Evolutionary conservation across 2,797 vertebrate species (phyloP).

Genomic region (Onychomys arenicola): DNA sequence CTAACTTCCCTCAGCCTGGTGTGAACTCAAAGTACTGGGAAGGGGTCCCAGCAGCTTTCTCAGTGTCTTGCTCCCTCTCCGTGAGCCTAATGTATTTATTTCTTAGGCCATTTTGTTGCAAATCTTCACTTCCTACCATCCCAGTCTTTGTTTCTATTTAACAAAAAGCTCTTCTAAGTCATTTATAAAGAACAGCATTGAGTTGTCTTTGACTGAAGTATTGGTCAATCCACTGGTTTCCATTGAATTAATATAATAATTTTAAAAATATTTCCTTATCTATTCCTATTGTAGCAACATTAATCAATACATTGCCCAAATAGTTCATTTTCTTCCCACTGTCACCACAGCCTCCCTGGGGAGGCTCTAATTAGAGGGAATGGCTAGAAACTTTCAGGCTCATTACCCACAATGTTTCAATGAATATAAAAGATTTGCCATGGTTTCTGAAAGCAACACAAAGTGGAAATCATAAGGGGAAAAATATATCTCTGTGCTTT

Average conservation of each 20-base stretch:
- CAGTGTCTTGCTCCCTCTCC: too few species aligned
- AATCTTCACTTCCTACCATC: background rate
- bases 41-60: background rate
- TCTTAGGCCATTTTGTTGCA: background rate
- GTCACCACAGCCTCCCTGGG: slow-evolving; percentile 49
- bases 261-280: slow-evolving; percentile 50
- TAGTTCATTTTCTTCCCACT: background rate
- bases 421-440: slow-evolving; percentile 63
- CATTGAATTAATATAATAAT: slow-evolving; percentile 49
- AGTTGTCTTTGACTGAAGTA: background rate
- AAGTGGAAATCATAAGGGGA: slow-evolving; percentile 29
- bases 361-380: slow-evolving; percentile 73
- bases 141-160: background rate
- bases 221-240: slow-evolving; percentile 15
- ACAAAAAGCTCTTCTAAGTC: background rate
- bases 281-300: slow-evolving; percentile 39
- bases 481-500: slow-evolving; percentile 32
- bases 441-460: slow-evolving; percentile 62
- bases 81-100: background rate
- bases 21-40: background rate
- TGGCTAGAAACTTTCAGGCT: slow-evolving; percentile 73
- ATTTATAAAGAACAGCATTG: background rate
- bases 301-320: slow-evolving; percentile 57
- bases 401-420: slow-evolving; percentile 65
- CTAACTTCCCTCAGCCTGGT: background rate